A percentile compares a stretch with the other conserved stretches of the same genome.
Evolutionary conservation across 2,797 vertebrate species (phyloP).

Genomic region (Pangasius macronema): DNA sequence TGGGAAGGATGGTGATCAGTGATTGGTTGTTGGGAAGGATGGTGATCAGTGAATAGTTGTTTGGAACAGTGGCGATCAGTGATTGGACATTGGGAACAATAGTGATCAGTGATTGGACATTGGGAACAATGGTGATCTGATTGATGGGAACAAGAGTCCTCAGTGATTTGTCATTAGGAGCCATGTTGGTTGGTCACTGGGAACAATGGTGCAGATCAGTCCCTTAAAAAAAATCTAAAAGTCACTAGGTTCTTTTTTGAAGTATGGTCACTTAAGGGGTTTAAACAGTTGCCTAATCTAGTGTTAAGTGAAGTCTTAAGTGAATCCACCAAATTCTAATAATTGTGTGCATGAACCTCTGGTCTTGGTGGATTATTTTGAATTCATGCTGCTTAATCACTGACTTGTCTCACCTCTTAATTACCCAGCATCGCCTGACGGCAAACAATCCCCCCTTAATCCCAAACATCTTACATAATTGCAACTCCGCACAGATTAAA

Average conservation of each 20-base stretch:
- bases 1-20: background rate
- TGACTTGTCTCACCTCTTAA: conserved; percentile 42
- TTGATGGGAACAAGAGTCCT: too few species aligned
- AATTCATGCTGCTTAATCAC: conserved; percentile 19
- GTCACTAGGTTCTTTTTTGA: background rate
- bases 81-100: background rate
- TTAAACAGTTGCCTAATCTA: background rate
- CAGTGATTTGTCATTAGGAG: too few species aligned
- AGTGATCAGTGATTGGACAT: background rate
- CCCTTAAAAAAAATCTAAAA: background rate
- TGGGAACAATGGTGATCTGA: background rate
- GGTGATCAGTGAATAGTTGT: background rate
- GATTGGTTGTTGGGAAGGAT: background rate
- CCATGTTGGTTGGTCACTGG: background rate
- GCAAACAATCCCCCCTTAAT: conserved; percentile 31
- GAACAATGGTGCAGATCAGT: background rate
- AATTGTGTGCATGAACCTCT: conserved; percentile 9
- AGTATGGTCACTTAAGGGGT: background rate
- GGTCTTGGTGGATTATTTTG: background rate
- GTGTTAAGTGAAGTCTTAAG: background rate
- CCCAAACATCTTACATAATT: conserved; percentile 3
- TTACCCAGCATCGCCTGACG: conserved; percentile 49
- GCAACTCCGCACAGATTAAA: conserved; percentile 53
- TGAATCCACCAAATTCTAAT: conserved; percentile 17
- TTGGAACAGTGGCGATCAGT: background rate